phyloP scores from a whole-genome alignment of 2,113 vertebrate genomes.

The Onychorhynchus coronatus region DNA sequence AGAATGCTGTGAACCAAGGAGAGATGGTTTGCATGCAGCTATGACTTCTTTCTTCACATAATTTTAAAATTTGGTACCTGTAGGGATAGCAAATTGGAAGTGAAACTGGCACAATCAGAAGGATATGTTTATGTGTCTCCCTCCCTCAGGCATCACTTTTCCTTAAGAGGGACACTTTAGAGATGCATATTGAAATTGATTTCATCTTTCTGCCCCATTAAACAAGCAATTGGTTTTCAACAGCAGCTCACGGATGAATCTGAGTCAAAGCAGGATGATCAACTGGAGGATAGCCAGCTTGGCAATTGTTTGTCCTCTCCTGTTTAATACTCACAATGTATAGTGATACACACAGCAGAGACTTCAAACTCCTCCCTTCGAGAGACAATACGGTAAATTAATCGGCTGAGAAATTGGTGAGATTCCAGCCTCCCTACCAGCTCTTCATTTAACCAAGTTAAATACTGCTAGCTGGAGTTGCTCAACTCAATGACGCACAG shows the following conservation, averaged over 20 bases:
- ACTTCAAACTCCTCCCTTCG: neutral
- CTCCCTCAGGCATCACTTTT: neutral
- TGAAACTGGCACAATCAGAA: neutral
- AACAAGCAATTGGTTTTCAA: slow-evolving; percentile 58
- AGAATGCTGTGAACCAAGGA: neutral
- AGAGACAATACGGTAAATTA: neutral
- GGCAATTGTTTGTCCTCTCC: slow-evolving; percentile 5
- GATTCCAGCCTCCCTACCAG: neutral
- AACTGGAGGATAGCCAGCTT: slow-evolving; percentile 43
- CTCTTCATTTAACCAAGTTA: neutral
- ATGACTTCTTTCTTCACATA: neutral
- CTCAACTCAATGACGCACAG: neutral
- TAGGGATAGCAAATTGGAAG: slow-evolving; percentile 9
- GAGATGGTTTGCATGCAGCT: neutral
- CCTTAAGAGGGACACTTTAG: neutral
- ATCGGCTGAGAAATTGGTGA: neutral
- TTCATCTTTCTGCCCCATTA: slow-evolving; percentile 56
- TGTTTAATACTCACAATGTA: neutral
- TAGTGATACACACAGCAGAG: neutral
- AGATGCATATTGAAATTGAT: slow-evolving; percentile 19
- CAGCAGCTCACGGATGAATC: neutral
- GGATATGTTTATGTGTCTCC: neutral
- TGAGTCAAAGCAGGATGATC: slow-evolving; percentile 27
- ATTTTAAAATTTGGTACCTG: neutral
- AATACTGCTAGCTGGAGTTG: neutral